Percentiles rank a stretch among this genome's conserved stretches.
Conservation (phyloP, 53 echinoderm and acorn worm genomes). For the Antedon mediterranea region DNA sequence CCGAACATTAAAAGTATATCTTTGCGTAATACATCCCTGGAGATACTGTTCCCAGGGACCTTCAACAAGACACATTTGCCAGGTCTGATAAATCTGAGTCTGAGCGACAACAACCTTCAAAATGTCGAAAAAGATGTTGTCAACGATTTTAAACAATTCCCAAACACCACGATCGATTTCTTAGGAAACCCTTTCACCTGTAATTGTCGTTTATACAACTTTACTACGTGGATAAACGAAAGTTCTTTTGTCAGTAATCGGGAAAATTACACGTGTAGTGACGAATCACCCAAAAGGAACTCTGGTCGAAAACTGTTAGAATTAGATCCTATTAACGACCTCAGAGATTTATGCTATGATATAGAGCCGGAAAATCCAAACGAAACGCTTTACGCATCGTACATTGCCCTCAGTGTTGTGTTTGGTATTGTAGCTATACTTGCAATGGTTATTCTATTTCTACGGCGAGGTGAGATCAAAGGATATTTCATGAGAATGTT, state of each 20-base stretch:
- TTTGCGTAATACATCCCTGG: constrained; percentile 31
- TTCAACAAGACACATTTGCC: constrained; percentile 26
- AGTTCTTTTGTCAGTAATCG: constrained; percentile 22
- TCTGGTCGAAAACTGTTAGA: constrained; percentile 12
- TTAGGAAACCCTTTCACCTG: constrained; percentile 54
- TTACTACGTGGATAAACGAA: constrained; percentile 41
- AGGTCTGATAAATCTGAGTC: constrained; percentile 26
- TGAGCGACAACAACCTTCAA: constrained; percentile 44
- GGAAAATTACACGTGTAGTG: constrained; percentile 19
- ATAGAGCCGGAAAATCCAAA: neutral
- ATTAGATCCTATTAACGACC: neutral
- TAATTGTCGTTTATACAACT: constrained; percentile 34
- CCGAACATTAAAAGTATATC: constrained; percentile 17
- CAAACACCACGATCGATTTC: constrained; percentile 25
- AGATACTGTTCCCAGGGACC: constrained; percentile 8
- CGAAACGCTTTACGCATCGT: constrained; percentile 22
- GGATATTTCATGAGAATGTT: constrained; percentile 19
- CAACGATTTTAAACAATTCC: constrained; percentile 12
- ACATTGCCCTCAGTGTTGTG: constrained; percentile 53
- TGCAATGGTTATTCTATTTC: constrained; percentile 52
- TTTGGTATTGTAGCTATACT: constrained; percentile 55
- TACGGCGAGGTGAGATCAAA: constrained; percentile 60
- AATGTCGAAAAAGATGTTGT: constrained; percentile 8
- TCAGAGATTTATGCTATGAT: neutral
- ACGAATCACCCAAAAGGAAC: neutral